Conservation (phyloP, 2,113 vertebrate genomes). For the Poeciliopsis occidentalis region DNA sequence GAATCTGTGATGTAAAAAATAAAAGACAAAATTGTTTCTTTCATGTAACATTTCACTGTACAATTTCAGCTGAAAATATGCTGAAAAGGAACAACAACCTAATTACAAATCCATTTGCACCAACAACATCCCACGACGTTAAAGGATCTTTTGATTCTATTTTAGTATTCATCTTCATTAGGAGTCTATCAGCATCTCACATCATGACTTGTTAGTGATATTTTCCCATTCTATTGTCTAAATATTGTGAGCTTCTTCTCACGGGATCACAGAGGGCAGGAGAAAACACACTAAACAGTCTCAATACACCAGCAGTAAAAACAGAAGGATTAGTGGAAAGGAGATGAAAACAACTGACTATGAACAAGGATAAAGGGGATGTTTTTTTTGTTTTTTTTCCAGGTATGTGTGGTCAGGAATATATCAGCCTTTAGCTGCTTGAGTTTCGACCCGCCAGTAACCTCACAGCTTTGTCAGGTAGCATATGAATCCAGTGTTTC, state of each 20-base stretch:
- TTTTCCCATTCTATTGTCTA: background rate
- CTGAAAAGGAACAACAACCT: background rate
- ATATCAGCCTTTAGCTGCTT: conserved; percentile 31
- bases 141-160: background rate
- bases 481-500: conserved; percentile 46
- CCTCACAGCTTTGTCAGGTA: conserved; percentile 48
- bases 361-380: conserved; percentile 18
- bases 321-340: conserved; percentile 25
- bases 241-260: background rate
- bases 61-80: background rate
- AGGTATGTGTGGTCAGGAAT: conserved; percentile 19
- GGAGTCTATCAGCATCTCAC: background rate
- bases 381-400: background rate
- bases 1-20: background rate
- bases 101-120: background rate
- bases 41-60: background rate
- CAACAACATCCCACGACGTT: background rate
- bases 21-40: background rate
- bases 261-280: conserved; percentile 4
- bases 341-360: conserved; percentile 49
- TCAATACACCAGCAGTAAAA: conserved; percentile 18
- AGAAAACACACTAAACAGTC: conserved; percentile 17
- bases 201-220: background rate
- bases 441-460: conserved; percentile 35
- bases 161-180: background rate